A percentile compares a stretch with the other conserved stretches of the same genome.
Conservation (phyloP, 2,888 invertebrate genomes). For the Baronia brevicornis region DNA sequence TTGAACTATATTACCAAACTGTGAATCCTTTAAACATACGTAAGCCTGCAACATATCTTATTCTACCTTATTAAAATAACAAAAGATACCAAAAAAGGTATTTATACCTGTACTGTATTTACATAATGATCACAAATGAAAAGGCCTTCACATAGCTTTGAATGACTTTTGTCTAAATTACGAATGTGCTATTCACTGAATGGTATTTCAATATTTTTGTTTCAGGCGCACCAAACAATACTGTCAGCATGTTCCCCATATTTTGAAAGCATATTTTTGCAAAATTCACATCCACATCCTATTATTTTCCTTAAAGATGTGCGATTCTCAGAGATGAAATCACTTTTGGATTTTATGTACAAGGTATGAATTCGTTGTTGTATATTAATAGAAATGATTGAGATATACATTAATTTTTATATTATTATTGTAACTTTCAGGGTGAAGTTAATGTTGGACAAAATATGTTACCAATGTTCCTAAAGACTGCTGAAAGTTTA, state of each 20-base stretch:
- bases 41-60: too few relatives aligned
- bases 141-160: constrained; percentile 50
- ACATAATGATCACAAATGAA: constrained; percentile 34
- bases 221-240: constrained; percentile 93
- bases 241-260: constrained; percentile 95
- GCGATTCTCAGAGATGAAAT: constrained; percentile 91
- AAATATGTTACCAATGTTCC: constrained; percentile 91
- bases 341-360: constrained; percentile 94
- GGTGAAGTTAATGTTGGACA: constrained; percentile 94
- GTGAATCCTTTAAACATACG: too few relatives aligned
- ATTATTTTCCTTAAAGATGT: constrained; percentile 96
- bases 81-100: constrained; percentile 45
- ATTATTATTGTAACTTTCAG: constrained; percentile 33
- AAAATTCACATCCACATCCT: constrained; percentile 92
- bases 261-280: constrained; percentile 93
- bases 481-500: constrained; percentile 93
- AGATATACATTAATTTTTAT: constrained; percentile 2
- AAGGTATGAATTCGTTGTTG: constrained; percentile 70
- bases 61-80: constrained; percentile 50
- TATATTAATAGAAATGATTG: background rate
- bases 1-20: too few relatives aligned
- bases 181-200: constrained; percentile 22
- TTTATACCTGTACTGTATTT: too few relatives aligned
- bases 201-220: constrained; percentile 29
- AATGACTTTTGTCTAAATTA: constrained; percentile 41